A percentile compares a stretch with the other conserved stretches of the same genome.
phyloP scores from a whole-genome alignment of 2,888 invertebrate species.

The Gortyna flavago region DNA sequence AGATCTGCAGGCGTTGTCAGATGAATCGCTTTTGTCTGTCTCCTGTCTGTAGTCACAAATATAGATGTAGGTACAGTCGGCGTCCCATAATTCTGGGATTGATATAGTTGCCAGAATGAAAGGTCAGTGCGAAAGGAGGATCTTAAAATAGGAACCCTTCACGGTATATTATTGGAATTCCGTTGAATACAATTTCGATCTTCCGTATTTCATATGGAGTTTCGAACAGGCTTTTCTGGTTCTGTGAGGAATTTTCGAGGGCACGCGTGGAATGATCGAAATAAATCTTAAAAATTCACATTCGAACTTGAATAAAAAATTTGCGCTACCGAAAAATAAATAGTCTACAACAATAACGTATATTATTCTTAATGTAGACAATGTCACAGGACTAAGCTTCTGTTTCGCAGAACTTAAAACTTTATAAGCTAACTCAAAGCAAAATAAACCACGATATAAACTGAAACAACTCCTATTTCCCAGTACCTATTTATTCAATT shows the following conservation, averaged over 20 bases:
- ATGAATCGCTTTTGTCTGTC: conserved; percentile 45
- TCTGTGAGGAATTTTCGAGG: conserved; percentile 46
- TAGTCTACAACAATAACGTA: background rate
- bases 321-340: background rate
- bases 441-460: background rate
- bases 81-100: conserved; percentile 40
- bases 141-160: conserved; percentile 64
- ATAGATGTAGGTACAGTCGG: conserved; percentile 39
- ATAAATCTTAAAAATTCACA: conserved; percentile 34
- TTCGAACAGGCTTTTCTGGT: conserved; percentile 44
- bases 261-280: conserved; percentile 37
- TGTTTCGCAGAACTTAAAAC: conserved; percentile 1
- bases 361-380: background rate
- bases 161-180: conserved; percentile 64
- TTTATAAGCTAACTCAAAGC: conserved; percentile 1
- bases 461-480: background rate
- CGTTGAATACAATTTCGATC: conserved; percentile 56
- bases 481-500: conserved; percentile 2
- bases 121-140: conserved; percentile 61
- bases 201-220: conserved; percentile 58
- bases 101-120: conserved; percentile 60
- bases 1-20: conserved; percentile 33
- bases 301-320: background rate
- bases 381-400: background rate
- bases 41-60: conserved; percentile 46